Evolutionary conservation across 2,888 invertebrate species (phyloP), one percentile per base, ranked within the genome.

Genomic region (Volucella inflata): DNA sequence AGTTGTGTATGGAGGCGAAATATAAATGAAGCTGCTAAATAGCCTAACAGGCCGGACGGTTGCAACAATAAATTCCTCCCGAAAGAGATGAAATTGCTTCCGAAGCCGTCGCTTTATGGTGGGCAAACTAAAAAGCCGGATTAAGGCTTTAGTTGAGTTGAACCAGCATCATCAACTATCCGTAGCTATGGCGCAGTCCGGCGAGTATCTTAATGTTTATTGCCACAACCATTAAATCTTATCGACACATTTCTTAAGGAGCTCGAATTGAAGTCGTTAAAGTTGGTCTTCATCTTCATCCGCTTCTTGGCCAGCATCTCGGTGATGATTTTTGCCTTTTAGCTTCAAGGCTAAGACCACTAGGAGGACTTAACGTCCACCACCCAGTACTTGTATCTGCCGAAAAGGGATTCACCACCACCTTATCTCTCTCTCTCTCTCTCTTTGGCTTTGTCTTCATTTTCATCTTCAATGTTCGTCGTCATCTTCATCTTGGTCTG

Each of bases 231-330:
- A 81, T 85, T 81, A 85, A 80, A 81, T 80, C 85, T 81, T 85
- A 85, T 85, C 85, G 81, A 77, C 85, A 81, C 85, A 72, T 81
- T 81, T 81, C 85, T 77, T 85, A 81, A 85, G 81, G 40, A 81
- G 62, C 80, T 55, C 76, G 70, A 81, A 85, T 76, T 77, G 77
- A 85, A 85, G 85, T 76, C 68, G 80, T 85, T 81, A 81, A 85
- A 77, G 57, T 77, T 77, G 81, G 81, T 72, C 68, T 64, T 78
- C 71, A 71, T 71, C 51, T 50, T 75, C 53, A 57, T 44, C 57
- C 42, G 50, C 30, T 30, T 30, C 30, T 30, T 6, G 68, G 75
- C 76, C 62, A 53, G 60, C 67, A 57, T 14, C 48, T 72, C 80
- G 76, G 68, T 85, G 76, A 85, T 85, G 85, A 85, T 85, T 76